Evolutionary conservation across 1,140 invertebrate species (phyloP).

Genomic region (Euura saliciscinereae): DNA sequence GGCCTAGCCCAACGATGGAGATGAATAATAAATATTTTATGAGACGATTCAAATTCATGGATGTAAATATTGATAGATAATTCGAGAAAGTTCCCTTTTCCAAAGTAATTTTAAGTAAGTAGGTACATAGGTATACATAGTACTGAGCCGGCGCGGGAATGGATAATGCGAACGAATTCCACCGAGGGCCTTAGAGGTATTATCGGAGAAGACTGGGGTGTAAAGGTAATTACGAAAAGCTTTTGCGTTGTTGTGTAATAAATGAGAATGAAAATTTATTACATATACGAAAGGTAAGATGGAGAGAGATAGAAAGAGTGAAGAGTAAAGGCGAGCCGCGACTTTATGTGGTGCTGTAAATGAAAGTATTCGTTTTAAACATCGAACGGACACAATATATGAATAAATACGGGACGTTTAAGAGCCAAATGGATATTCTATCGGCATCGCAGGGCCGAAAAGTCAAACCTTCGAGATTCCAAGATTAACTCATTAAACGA

Average conservation of each 20-base stretch:
- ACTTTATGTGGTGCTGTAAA: constrained; percentile 1
- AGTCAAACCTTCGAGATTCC: constrained; percentile 6
- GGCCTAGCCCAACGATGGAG: too few relatives aligned
- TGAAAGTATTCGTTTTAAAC: background rate
- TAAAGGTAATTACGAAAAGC: constrained; percentile 4
- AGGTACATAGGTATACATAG: background rate
- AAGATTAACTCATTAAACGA: constrained; percentile 9
- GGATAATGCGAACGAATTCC: background rate
- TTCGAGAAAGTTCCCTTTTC: too few relatives aligned
- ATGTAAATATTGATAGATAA: too few relatives aligned
- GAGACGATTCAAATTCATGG: too few relatives aligned
- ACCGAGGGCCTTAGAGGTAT: background rate
- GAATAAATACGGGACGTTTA: background rate
- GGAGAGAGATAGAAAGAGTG: background rate
- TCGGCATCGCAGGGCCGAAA: background rate
- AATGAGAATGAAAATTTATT: constrained; percentile 4
- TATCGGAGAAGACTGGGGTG: background rate
- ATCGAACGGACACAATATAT: background rate
- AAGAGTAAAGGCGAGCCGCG: background rate
- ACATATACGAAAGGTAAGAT: background rate
- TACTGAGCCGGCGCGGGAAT: background rate
- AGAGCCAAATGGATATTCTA: background rate
- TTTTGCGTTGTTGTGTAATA: background rate
- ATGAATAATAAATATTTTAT: too few relatives aligned
- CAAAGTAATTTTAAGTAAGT: too few relatives aligned